Base-by-base conservation (phyloP, 2,888 invertebrate species). In the Osedax fenrisi region DNA sequence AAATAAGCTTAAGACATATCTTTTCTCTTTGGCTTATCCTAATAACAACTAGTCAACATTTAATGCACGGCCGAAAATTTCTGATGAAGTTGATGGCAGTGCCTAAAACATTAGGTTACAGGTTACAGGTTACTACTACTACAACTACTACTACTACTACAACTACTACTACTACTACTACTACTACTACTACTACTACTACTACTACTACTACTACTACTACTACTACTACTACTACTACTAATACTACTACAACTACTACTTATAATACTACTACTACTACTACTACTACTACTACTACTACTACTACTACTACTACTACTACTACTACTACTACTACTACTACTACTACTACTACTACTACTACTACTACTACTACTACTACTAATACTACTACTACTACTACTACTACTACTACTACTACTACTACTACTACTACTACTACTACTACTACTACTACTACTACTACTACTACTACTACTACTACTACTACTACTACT, bases 161-260 rank as follows among this genome's bases (percentile, higher is more conserved):
- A 10, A 64, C 64, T 64, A 64, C 64, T 64, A 64, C 64, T 64
- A 64, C 64, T 64, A 64, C 64, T 64, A 64, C 64, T 64, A 64
- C 23, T 64, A 64, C 64, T 64, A 64, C 64, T 64, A 64, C 64
- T 64, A 64, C 64, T 22, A 64, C 64, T 64, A 64, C 64, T 64
- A 64, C 64, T 64, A 64, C 64, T 64, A 64, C 64, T 64, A 64
- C 64, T 64, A 64, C 64, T 64, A 64, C 64, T 64, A 64, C 64
- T 64, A 64, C 64, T 64, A 64, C 64, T 64, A 64, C 64, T 64
- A 64, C 64, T 64, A 64, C 64, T 64, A 64, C 23, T 64, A 64
- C 64, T 64, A 64, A 3, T 64, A 64, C 64, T 64, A 64, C 64
- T 22, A 64, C 64, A 10, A 64, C 64, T 64, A 64, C 64, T 64